Conservation (phyloP, 2,797 vertebrate genomes). For the Mus minutoides region DNA sequence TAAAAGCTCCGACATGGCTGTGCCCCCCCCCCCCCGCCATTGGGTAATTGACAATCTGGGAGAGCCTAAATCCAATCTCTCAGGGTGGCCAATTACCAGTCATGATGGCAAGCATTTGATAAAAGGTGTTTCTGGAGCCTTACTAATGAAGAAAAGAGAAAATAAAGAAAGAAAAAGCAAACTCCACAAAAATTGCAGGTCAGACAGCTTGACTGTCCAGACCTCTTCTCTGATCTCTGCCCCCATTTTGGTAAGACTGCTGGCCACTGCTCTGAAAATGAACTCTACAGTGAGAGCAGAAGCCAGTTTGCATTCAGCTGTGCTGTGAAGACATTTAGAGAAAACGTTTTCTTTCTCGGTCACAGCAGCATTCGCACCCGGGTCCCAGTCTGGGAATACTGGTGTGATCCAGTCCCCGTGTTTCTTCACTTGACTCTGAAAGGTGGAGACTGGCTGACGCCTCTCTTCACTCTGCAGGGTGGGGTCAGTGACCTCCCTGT, state of each 20-base stretch:
- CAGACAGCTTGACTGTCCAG: rapidly evolving
- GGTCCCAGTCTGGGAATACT: neutral
- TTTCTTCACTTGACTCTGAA: neutral
- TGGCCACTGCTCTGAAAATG: neutral
- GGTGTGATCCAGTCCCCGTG: too few species aligned
- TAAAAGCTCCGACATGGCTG: neutral
- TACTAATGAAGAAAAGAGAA: neutral
- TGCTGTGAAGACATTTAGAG: neutral
- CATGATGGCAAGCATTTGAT: neutral
- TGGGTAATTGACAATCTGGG: rapidly evolving
- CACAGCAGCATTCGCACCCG: neutral
- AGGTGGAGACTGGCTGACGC: neutral
- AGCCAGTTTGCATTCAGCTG: neutral
- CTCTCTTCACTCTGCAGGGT: neutral
- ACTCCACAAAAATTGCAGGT: too few species aligned
- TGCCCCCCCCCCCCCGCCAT: neutral
- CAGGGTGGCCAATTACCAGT: neutral
- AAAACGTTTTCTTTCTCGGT: neutral
- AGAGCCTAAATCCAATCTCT: neutral
- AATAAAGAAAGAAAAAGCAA: neutral
- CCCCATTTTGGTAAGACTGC: neutral
- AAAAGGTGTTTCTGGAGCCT: neutral
- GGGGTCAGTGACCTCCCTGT: neutral
- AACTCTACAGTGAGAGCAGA: neutral
- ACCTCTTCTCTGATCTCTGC: neutral